Conservation (phyloP, 2,888 invertebrate species). For the Odiellus spinosus region DNA sequence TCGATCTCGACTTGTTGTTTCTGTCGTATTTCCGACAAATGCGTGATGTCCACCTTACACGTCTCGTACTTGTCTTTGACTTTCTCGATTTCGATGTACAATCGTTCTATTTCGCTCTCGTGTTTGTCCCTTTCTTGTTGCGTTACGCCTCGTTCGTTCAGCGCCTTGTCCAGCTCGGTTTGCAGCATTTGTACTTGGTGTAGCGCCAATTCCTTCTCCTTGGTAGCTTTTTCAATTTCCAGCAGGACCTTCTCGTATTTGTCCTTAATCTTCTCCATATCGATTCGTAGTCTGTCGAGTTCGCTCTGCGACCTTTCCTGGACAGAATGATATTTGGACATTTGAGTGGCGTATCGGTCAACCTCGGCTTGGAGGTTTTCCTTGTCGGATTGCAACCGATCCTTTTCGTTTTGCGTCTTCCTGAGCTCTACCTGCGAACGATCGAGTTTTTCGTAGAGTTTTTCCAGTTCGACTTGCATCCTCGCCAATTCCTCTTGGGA, state of each 20-base stretch:
- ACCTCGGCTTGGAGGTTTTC: slow-evolving; percentile 64
- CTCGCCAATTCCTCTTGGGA: slow-evolving; percentile 76
- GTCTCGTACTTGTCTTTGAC: slow-evolving; percentile 20
- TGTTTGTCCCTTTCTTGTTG: slow-evolving; percentile 13
- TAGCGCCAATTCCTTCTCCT: slow-evolving; percentile 12
- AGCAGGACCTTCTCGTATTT: slow-evolving; percentile 16
- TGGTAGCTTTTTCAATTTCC: slow-evolving; percentile 13
- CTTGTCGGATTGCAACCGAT: slow-evolving; percentile 49
- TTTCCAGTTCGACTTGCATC: slow-evolving; percentile 74
- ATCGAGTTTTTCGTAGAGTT: slow-evolving; percentile 78
- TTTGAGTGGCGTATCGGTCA: slow-evolving; percentile 51
- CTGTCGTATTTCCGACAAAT: slow-evolving; percentile 16
- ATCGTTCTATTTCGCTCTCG: slow-evolving; percentile 13
- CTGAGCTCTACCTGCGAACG: slow-evolving; percentile 42
- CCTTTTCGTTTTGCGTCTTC: slow-evolving; percentile 53
- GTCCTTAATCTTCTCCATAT: slow-evolving; percentile 17
- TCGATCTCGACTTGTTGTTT: slow-evolving; percentile 23
- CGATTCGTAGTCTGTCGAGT: slow-evolving; percentile 21
- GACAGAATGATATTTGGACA: slow-evolving; percentile 50
- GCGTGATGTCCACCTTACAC: slow-evolving; percentile 14
- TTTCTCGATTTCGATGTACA: slow-evolving; percentile 20
- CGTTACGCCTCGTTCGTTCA: slow-evolving; percentile 11
- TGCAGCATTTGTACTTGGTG: slow-evolving; percentile 13
- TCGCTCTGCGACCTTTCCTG: slow-evolving; percentile 28
- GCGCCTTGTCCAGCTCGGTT: slow-evolving; percentile 12